Evolutionary conservation across 2,888 invertebrate genomes (phyloP).

Genomic region (Adelphocoris suturalis): DNA sequence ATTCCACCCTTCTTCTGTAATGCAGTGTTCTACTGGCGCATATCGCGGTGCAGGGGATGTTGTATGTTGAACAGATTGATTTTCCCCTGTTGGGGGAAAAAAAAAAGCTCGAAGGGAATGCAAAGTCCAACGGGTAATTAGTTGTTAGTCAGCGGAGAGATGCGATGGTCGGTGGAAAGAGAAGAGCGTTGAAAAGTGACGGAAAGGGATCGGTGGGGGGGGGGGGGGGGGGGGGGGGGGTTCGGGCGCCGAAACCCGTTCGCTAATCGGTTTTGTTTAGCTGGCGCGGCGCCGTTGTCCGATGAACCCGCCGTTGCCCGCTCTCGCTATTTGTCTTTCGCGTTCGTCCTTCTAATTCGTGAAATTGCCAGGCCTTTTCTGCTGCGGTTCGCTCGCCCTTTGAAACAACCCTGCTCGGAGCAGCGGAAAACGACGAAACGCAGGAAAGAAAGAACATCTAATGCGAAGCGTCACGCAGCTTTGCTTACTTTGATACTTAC

Average conservation of each 20-base stretch:
- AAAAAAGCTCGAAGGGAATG: not conserved
- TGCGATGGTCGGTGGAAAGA: constrained; percentile 2
- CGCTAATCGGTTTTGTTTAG: constrained; percentile 30
- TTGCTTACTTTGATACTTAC: too few relatives aligned
- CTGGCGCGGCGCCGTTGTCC: constrained; percentile 19
- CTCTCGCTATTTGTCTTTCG: constrained; percentile 16
- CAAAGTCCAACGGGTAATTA: not conserved
- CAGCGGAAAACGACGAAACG: too few relatives aligned
- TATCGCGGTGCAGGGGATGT: not conserved
- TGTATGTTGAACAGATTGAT: not conserved
- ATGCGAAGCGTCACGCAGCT: too few relatives aligned
- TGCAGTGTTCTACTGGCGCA: not conserved
- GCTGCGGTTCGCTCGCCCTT: not conserved
- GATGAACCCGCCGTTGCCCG: constrained; percentile 23
- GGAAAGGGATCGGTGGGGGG: not conserved
- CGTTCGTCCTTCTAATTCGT: constrained; percentile 15
- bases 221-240: not conserved
- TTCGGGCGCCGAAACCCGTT: not conserved
- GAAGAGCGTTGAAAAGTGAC: not conserved
- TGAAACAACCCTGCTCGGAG: not conserved
- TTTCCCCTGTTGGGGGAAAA: not conserved
- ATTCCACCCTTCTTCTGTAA: not conserved
- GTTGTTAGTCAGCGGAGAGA: constrained; percentile 17
- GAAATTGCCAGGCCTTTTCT: not conserved
- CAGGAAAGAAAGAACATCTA: too few relatives aligned